These are phyloP conservation scores for Xanthostigma xanthostigma DNA, from an alignment of 2,888 invertebrate genomes.

Conservation along the genomic window DNA sequence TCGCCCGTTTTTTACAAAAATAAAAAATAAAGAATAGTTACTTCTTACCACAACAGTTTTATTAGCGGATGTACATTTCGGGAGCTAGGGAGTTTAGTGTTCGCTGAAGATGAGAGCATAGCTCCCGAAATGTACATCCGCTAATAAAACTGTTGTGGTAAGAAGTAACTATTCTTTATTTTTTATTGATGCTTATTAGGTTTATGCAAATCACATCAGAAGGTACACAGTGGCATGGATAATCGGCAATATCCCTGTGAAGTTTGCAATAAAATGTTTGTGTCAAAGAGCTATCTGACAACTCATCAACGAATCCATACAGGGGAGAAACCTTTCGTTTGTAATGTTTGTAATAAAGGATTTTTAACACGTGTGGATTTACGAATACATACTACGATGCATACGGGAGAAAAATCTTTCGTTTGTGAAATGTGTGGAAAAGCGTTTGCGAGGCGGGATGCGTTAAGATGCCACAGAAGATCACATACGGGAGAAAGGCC, in stretches of 20 bases:
- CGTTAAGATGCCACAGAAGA: constrained; percentile 38
- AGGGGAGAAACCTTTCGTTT: constrained; percentile 42
- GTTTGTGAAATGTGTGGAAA: constrained; percentile 45
- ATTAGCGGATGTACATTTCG: too few relatives aligned
- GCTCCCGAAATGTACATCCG: too few relatives aligned
- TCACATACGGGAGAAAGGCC: constrained; percentile 43
- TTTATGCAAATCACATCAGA: constrained; percentile 40
- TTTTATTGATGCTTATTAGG: constrained; percentile 17
- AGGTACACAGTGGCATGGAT: constrained; percentile 39
- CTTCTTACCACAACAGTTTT: too few relatives aligned
- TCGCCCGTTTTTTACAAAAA: too few relatives aligned
- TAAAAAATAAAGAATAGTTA: too few relatives aligned
- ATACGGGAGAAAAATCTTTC: constrained; percentile 44
- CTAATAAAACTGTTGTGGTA: too few relatives aligned
- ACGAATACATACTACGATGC: constrained; percentile 42
- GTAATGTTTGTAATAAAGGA: constrained; percentile 44
- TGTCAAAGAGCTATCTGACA: constrained; percentile 42
- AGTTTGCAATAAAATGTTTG: constrained; percentile 43
- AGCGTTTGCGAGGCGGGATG: constrained; percentile 43
- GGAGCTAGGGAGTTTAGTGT: too few relatives aligned
- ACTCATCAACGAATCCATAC: constrained; percentile 43
- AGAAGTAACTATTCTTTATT: too few relatives aligned
- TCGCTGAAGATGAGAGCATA: too few relatives aligned
- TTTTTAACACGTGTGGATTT: constrained; percentile 42
- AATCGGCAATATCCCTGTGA: constrained; percentile 42